phyloP scores from a whole-genome alignment of 2,888 invertebrate species.

The Heliconius erato region DNA sequence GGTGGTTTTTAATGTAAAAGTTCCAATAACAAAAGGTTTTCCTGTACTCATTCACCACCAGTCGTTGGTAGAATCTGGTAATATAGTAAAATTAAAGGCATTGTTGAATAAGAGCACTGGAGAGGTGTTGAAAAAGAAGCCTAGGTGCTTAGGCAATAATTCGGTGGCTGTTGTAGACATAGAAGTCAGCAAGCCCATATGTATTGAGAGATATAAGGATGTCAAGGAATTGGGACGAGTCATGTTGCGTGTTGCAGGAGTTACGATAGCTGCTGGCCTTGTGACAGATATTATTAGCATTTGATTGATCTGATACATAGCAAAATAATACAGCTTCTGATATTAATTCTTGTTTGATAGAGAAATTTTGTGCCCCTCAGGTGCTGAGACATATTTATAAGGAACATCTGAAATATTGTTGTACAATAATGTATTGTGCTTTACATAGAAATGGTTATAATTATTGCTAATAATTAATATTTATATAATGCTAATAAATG shows the following conservation, averaged over 20 bases:
- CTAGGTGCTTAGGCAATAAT: constrained; percentile 95
- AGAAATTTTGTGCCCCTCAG: constrained; percentile 39
- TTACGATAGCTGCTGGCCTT: constrained; percentile 98
- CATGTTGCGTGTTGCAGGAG: constrained; percentile 95
- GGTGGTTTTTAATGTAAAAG: constrained; percentile 96
- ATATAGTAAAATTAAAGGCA: constrained; percentile 93
- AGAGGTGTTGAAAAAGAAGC: constrained; percentile 95
- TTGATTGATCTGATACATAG: constrained; percentile 65
- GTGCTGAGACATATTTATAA: constrained; percentile 54
- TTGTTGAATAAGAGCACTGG: constrained; percentile 96
- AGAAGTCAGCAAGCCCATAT: constrained; percentile 93
- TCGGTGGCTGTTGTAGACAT: constrained; percentile 96
- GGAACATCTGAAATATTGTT: constrained; percentile 55
- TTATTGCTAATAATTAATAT: constrained; percentile 57
- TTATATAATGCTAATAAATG: constrained; percentile 60
- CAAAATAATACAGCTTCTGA: constrained; percentile 45
- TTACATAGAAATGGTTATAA: constrained; percentile 60
- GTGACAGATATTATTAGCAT: constrained; percentile 89
- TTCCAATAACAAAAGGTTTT: constrained; percentile 96
- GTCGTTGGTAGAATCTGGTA: constrained; percentile 95
- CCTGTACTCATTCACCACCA: constrained; percentile 97
- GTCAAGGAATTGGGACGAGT: constrained; percentile 97
- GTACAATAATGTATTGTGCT: constrained; percentile 68
- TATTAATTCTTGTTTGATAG: constrained; percentile 34
- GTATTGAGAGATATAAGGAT: constrained; percentile 95